Percentiles rank a stretch among this genome's conserved stretches.
phyloP scores from a whole-genome alignment of 2,888 invertebrate genomes.

The Tetheella fluctuosa region DNA sequence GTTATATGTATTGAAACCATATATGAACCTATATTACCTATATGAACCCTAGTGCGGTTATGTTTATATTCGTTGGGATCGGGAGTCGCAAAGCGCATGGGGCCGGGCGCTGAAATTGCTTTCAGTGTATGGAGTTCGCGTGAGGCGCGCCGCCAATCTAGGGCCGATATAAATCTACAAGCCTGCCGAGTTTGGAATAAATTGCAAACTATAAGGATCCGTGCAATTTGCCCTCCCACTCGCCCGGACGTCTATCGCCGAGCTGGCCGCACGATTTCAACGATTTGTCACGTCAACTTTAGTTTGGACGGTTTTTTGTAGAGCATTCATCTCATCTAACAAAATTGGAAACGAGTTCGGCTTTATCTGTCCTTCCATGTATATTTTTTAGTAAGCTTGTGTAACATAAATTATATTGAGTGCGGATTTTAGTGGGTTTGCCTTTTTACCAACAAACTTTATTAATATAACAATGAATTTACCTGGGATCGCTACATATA shows the following conservation, averaged over 20 bases:
- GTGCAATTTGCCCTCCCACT: slow-evolving; percentile 57
- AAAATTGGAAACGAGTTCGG: slow-evolving; percentile 3
- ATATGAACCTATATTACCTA: slow-evolving; percentile 32
- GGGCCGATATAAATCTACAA: slow-evolving; percentile 76
- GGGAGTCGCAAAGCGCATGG: slow-evolving; percentile 49
- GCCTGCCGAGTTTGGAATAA: slow-evolving; percentile 72
- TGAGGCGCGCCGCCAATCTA: slow-evolving; percentile 69
- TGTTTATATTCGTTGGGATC: slow-evolving; percentile 49
- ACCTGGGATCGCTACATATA: not conserved
- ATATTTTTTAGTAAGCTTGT: not conserved
- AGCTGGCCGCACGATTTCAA: slow-evolving; percentile 51
- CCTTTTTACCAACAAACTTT: not conserved
- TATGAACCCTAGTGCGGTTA: too few species aligned
- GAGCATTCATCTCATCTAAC: not conserved
- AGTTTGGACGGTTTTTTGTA: slow-evolving; percentile 45
- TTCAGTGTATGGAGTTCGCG: slow-evolving; percentile 65
- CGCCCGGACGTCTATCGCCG: slow-evolving; percentile 38
- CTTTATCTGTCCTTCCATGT: not conserved
- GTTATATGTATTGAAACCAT: slow-evolving; percentile 53
- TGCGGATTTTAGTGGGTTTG: not conserved
- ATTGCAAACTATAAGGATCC: slow-evolving; percentile 73
- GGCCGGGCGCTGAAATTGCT: slow-evolving; percentile 68
- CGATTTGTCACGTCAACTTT: slow-evolving; percentile 71
- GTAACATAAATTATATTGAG: not conserved
- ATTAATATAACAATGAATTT: not conserved